Evolutionary conservation across 2,888 invertebrate genomes (phyloP).

Genomic region (Theodoxus fluviatilis): DNA sequence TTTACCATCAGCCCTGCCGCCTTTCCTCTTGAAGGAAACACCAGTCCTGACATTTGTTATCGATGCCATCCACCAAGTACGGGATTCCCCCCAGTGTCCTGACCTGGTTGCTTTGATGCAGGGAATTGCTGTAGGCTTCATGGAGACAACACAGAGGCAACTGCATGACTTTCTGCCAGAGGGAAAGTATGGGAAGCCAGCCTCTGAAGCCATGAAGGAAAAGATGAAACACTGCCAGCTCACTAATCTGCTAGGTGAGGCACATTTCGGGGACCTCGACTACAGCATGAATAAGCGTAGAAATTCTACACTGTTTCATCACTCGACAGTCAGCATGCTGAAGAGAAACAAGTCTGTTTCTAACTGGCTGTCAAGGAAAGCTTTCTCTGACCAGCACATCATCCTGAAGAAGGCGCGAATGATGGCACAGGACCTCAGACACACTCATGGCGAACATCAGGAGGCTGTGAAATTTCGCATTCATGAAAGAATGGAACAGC

Average conservation of each 20-base stretch:
- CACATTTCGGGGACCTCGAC: constrained; percentile 7
- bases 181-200: no score
- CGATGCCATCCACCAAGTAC: no score
- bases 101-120: no score
- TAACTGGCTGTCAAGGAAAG: neutral
- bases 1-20: no score
- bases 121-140: no score
- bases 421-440: neutral
- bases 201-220: no score
- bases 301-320: neutral
- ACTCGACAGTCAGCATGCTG: neutral
- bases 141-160: neutral
- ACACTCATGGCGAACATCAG: neutral
- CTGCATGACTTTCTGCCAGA: no score
- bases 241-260: constrained; percentile 1
- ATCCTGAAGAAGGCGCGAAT: neutral
- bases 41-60: no score
- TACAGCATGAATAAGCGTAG: neutral
- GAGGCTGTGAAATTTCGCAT: neutral
- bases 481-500: neutral
- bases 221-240: neutral
- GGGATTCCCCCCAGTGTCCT: no score
- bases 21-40: no score
- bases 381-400: neutral
- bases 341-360: neutral